Percentiles rank a stretch among this genome's conserved stretches.
Conservation (phyloP, 30 jellyfish, hydroid and myxozoan genomes). For the Morbakka virulenta region DNA sequence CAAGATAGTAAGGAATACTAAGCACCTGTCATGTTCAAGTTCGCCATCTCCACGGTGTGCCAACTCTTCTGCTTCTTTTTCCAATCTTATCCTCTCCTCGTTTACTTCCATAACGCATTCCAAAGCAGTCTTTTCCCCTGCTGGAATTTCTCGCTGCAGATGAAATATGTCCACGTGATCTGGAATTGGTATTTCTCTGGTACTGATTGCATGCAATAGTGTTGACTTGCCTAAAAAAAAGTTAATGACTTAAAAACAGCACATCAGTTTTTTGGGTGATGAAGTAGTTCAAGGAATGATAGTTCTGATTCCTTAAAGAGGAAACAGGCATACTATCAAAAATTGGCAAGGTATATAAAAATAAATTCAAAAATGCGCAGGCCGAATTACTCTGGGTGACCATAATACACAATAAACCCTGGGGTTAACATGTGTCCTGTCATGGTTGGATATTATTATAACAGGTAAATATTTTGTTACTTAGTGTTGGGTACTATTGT, state of each 20-base stretch:
- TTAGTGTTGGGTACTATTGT: too few species aligned
- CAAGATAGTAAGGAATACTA: neutral
- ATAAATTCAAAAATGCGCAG: too few species aligned
- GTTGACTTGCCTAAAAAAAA: slow-evolving; percentile 80
- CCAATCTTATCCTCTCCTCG: slow-evolving; percentile 75
- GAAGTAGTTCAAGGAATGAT: neutral
- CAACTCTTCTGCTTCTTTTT: slow-evolving; percentile 96
- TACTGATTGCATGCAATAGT: slow-evolving; percentile 64
- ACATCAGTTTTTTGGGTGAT: too few species aligned
- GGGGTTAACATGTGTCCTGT: too few species aligned
- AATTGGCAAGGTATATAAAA: too few species aligned
- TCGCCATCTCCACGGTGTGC: slow-evolving; percentile 82
- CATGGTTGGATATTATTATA: too few species aligned
- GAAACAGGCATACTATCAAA: too few species aligned
- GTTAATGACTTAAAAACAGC: too few species aligned
- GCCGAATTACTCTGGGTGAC: too few species aligned
- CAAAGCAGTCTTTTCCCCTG: slow-evolving; percentile 96
- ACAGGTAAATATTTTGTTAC: too few species aligned
- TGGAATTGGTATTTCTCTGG: slow-evolving; percentile 92
- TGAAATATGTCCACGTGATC: slow-evolving; percentile 89
- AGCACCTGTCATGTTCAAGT: slow-evolving; percentile 88
- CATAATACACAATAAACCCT: too few species aligned
- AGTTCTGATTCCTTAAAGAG: too few species aligned
- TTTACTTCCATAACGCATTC: slow-evolving; percentile 94
- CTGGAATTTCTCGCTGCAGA: slow-evolving; percentile 81